Conservation (phyloP, 2,888 invertebrate species). For the Oconnorella tubifera region DNA sequence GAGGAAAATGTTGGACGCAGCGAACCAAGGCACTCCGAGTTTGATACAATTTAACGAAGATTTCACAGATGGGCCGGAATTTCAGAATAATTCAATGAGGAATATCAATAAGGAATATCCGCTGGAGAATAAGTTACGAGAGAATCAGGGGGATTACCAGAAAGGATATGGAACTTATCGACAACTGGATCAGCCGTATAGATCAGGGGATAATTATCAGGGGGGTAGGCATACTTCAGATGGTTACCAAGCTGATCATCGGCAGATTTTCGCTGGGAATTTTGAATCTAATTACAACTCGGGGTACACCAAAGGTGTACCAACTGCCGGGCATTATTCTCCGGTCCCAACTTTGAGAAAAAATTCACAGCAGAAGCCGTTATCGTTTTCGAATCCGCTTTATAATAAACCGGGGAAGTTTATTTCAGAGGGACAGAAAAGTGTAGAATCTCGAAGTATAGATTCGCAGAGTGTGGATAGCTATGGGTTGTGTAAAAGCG, state of each 20-base stretch:
- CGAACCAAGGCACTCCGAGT: background rate
- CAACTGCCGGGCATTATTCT: background rate
- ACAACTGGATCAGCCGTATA: background rate
- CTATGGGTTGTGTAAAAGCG: too few species aligned
- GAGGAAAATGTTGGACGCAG: slow-evolving; percentile 3
- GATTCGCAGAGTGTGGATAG: too few species aligned
- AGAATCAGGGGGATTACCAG: background rate
- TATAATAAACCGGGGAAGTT: too few species aligned
- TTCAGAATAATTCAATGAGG: too few species aligned
- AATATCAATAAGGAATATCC: background rate
- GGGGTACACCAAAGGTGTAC: background rate
- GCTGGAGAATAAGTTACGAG: background rate
- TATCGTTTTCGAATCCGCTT: slow-evolving; percentile 1
- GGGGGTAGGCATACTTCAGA: background rate
- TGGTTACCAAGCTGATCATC: too few species aligned
- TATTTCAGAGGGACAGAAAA: too few species aligned
- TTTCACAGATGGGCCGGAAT: background rate
- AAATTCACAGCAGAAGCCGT: background rate
- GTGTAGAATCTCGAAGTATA: too few species aligned
- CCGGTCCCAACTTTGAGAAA: background rate
- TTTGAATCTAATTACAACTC: background rate
- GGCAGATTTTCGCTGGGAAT: background rate
- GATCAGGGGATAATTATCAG: background rate
- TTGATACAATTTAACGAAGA: slow-evolving; percentile 4
- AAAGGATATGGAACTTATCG: background rate